Percentiles rank a stretch among this genome's conserved stretches.
Conservation (phyloP, 2,888 invertebrate species). For the Apodemia mormo region DNA sequence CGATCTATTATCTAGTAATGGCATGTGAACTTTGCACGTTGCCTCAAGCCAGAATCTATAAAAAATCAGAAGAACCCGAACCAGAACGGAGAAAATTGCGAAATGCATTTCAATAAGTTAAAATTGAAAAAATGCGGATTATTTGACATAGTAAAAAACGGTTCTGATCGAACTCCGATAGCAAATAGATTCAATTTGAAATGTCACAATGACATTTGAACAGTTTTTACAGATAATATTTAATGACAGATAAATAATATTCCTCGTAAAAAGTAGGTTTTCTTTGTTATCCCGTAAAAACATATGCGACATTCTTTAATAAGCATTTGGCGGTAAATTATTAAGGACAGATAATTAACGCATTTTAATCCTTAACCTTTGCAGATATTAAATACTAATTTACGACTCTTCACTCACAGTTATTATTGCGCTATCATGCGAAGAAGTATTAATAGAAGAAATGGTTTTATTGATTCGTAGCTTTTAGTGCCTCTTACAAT, state of each 20-base stretch:
- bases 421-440: neutral
- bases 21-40: too few relatives aligned
- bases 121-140: too few relatives aligned
- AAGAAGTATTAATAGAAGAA: neutral
- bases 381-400: conserved; percentile 12
- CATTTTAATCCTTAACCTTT: conserved; percentile 16
- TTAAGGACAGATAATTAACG: conserved; percentile 11
- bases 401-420: neutral
- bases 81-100: too few relatives aligned
- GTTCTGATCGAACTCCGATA: neutral
- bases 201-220: conserved; percentile 1
- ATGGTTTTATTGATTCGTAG: neutral
- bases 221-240: conserved; percentile 3
- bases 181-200: neutral
- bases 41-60: too few relatives aligned
- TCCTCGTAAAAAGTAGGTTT: conserved; percentile 3
- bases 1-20: too few relatives aligned
- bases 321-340: conserved; percentile 1
- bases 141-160: too few relatives aligned
- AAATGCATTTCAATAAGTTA: too few relatives aligned
- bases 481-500: neutral
- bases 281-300: conserved; percentile 10
- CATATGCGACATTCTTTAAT: conserved; percentile 2
- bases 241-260: conserved; percentile 11
- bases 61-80: too few relatives aligned